Evolutionary conservation across 2,888 invertebrate genomes (phyloP).

Genomic region (Epirrita christyi): DNA sequence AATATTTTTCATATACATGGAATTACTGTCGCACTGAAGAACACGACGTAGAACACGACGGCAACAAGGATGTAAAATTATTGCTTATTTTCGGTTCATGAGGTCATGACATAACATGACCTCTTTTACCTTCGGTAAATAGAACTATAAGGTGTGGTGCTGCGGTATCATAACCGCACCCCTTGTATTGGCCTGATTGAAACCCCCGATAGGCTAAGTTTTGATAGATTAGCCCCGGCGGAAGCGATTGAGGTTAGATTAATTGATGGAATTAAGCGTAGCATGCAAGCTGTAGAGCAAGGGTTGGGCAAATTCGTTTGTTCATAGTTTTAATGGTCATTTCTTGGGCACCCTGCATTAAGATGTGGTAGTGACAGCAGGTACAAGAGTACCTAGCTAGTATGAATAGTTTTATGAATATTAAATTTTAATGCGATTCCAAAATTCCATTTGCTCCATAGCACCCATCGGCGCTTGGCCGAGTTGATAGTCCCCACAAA

Average conservation of each 20-base stretch:
- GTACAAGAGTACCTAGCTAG: too few relatives aligned
- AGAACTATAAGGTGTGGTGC: slow-evolving; percentile 12
- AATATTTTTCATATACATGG: too few relatives aligned
- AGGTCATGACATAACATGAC: neutral
- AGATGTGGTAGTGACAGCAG: too few relatives aligned
- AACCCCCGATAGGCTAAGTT: slow-evolving; percentile 15
- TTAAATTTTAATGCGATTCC: too few relatives aligned
- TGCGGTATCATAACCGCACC: slow-evolving; percentile 1
- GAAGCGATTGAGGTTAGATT: slow-evolving; percentile 11
- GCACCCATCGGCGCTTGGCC: too few relatives aligned
- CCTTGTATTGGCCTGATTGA: slow-evolving; percentile 9
- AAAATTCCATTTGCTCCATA: too few relatives aligned
- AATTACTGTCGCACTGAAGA: too few relatives aligned
- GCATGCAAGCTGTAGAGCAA: slow-evolving; percentile 5
- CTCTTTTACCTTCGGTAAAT: neutral
- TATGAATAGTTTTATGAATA: too few relatives aligned
- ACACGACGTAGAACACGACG: too few relatives aligned
- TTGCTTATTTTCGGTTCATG: too few relatives aligned
- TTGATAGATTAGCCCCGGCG: slow-evolving; percentile 20
- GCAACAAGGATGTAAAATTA: too few relatives aligned
- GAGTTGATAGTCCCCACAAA: too few relatives aligned
- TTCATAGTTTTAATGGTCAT: neutral
- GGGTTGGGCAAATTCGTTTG: neutral
- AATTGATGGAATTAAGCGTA: slow-evolving; percentile 23
- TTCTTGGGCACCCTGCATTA: neutral